Evolutionary conservation across 2,888 invertebrate species (phyloP), one percentile per base, ranked within the genome.

Genomic region (Leptothorax acervorum): DNA sequence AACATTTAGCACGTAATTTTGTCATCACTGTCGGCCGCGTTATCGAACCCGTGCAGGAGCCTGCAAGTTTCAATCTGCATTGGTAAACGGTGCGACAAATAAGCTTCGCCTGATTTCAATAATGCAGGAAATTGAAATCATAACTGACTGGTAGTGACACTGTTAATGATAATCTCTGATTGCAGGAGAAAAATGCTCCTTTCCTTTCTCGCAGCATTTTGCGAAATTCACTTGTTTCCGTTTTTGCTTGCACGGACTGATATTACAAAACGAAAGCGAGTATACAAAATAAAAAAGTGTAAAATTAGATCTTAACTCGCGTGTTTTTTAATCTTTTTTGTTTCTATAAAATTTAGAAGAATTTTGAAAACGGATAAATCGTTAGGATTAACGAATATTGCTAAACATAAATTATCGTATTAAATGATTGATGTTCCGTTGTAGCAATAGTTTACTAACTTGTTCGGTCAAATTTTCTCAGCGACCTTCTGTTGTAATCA

Each of bases 1-100:
- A 73, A 60, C 73, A 73, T 48, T 11, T 48, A 60, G 12, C 48
- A 39, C 79, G 5, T 79, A 79, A 79, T 79, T 79, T 79, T 71
- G 79, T 79, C 71, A 57, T 73, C 79, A 51, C 73, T 48, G 48
- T 71, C 42, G 28, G 28, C 9, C 45, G 45, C 18, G 15, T 57
- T 45, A 15, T 18, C 55, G 55, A 55, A 60, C 55, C 45, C n/a
- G 35, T 3, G n/a, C 23, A 23, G 23, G 35, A 18, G 28, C 23
- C 15, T 2, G 12, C 79, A 11, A 23, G 18, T 4, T 23, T 57
- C 60, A 78, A 66, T 66, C 39, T 78, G 53, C 53, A 15, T 66
- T n/a, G 45, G 4, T 60, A 45, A 57, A 60, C 23, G 39, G 28
- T 18, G 31, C 9, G 53, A 57, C 42, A 42, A 18, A n/a, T 42